Percentiles rank a stretch among this genome's conserved stretches.
These are phyloP conservation scores for Scelioninae gen. 2 DNA, from an alignment of 2,888 invertebrate genomes.

Conservation along the genomic window DNA sequence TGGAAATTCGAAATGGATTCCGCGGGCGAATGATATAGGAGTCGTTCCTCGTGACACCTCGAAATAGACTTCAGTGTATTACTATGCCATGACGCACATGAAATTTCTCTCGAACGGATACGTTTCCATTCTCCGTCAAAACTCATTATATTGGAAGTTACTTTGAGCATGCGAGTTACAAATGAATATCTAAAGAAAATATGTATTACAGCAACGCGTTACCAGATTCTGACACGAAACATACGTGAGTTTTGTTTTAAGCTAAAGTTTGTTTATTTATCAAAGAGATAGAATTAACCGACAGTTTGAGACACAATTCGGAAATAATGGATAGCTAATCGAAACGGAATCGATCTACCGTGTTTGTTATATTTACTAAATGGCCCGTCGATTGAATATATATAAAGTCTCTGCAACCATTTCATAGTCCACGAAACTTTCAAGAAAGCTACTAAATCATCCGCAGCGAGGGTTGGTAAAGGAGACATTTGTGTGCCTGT, in stretches of 20 bases:
- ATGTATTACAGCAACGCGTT: conserved; percentile 6
- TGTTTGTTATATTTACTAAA: neutral
- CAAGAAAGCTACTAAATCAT: conserved; percentile 72
- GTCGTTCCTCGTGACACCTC: conserved; percentile 71
- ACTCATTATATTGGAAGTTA: conserved; percentile 64
- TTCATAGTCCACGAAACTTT: conserved; percentile 30
- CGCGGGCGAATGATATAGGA: conserved; percentile 70
- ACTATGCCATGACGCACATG: conserved; percentile 62
- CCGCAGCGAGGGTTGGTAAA: conserved; percentile 68
- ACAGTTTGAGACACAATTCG: too few species aligned
- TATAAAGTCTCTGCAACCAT: conserved; percentile 29
- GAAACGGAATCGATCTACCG: too few species aligned
- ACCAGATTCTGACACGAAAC: too few species aligned
- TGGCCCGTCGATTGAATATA: conserved; percentile 18
- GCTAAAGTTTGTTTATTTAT: too few species aligned
- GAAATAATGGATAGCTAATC: too few species aligned
- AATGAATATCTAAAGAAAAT: conserved; percentile 25
- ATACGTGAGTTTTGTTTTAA: too few species aligned
- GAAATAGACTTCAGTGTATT: conserved; percentile 71
- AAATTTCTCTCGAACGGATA: conserved; percentile 64
- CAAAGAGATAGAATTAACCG: too few species aligned
- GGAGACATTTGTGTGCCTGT: conserved; percentile 72
- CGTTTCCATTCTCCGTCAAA: conserved; percentile 57
- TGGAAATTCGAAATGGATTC: conserved; percentile 71
- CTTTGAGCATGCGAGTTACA: conserved; percentile 50